These are phyloP conservation scores for Cherax destructor DNA, from an alignment of 1,140 invertebrate species.

Conservation along the genomic window DNA sequence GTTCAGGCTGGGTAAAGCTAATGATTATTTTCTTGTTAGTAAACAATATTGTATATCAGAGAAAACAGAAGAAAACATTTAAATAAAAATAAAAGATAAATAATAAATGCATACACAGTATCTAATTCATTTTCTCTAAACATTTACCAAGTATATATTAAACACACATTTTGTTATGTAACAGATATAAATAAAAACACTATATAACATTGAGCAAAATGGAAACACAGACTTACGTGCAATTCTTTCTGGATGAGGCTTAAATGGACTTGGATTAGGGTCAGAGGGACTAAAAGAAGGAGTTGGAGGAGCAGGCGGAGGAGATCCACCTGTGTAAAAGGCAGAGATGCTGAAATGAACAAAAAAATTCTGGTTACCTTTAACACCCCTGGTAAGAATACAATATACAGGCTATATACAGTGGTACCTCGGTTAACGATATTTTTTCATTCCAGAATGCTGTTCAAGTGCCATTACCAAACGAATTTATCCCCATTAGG, in stretches of 20 bases:
- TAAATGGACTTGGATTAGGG: conserved; percentile 61
- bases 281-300: conserved; percentile 60
- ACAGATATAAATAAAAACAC: not conserved
- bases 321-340: conserved; percentile 94
- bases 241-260: conserved; percentile 96
- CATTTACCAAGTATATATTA: not conserved
- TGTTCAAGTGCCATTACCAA: no score
- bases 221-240: conserved; percentile 81
- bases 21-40: not conserved
- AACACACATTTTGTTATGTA: not conserved
- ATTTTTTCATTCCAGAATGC: no score
- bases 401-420: no score
- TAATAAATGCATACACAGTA: not conserved
- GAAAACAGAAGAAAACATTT: not conserved
- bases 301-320: conserved; percentile 80
- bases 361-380: not conserved
- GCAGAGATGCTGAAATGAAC: conserved; percentile 77
- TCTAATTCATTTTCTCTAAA: not conserved
- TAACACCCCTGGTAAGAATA: no score
- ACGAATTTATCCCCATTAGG: no score
- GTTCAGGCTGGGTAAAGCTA: not conserved
- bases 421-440: no score
- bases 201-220: not conserved
- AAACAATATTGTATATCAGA: no score
- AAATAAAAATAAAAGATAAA: not conserved